Conservation (phyloP, 2,888 invertebrate genomes). For the Lydus trimaculatus region DNA sequence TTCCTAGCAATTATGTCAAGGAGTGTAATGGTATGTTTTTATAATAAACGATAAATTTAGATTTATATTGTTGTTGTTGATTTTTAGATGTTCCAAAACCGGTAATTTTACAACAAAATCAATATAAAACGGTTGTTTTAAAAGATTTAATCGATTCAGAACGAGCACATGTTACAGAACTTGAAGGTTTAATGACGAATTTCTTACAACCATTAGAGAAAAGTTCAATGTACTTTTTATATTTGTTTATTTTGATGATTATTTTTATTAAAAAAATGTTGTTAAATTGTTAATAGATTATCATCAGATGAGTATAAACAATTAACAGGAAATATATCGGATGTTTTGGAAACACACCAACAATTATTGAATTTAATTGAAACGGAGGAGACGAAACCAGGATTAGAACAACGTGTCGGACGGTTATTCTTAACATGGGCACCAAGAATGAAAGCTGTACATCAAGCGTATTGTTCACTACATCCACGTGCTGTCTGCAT, state of each 20-base stretch:
- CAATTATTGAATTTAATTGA: constrained; percentile 81
- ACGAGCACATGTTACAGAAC: constrained; percentile 87
- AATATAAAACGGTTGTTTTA: constrained; percentile 84
- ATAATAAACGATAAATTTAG: neutral
- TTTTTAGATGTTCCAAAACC: constrained; percentile 64
- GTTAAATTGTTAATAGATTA: constrained; percentile 65
- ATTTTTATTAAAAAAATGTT: neutral
- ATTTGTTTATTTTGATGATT: neutral
- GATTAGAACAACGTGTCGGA: constrained; percentile 85
- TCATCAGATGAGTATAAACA: constrained; percentile 86
- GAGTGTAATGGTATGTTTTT: constrained; percentile 74
- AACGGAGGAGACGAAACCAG: constrained; percentile 75
- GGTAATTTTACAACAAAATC: constrained; percentile 73
- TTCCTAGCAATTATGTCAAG: constrained; percentile 96
- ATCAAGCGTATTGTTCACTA: constrained; percentile 88
- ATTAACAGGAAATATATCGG: constrained; percentile 87
- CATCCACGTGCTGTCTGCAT: constrained; percentile 96
- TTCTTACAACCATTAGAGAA: constrained; percentile 88
- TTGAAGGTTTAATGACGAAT: constrained; percentile 83
- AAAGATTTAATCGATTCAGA: constrained; percentile 94
- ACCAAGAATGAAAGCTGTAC: constrained; percentile 81
- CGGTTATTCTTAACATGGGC: constrained; percentile 89
- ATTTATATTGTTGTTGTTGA: neutral
- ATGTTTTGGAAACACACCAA: constrained; percentile 86
- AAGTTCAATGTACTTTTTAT: constrained; percentile 88